These are phyloP conservation scores for Listronotus oregonensis DNA, from an alignment of 1,140 invertebrate species.

Conservation along the genomic window DNA sequence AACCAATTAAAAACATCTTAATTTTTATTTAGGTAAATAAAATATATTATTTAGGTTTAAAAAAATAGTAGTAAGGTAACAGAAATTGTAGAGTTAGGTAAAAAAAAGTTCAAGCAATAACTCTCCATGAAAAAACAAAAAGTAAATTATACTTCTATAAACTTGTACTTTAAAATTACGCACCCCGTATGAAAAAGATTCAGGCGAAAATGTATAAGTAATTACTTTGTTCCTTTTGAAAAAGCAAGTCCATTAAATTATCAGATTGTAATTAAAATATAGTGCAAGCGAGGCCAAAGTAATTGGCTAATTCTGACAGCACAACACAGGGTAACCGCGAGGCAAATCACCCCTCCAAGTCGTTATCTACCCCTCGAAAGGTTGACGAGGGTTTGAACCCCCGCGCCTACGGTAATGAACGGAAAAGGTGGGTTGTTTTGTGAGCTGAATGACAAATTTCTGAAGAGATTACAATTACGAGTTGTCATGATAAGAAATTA, in stretches of 20 bases:
- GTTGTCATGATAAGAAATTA: no score
- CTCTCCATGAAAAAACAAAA: no score
- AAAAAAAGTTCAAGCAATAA: no score
- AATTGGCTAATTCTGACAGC: conserved; percentile 54
- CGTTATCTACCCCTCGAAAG: conserved; percentile 32
- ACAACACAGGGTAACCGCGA: conserved; percentile 54
- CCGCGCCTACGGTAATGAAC: conserved; percentile 24
- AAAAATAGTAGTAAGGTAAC: no score
- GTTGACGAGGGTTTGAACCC: conserved; percentile 21
- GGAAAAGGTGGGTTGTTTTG: conserved; percentile 26
- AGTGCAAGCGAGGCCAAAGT: conserved; percentile 46
- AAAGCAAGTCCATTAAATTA: conserved; percentile 40
- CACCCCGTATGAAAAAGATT: not conserved
- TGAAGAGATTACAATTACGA: conserved; percentile 1
- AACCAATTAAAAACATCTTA: no score
- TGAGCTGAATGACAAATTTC: conserved; percentile 26
- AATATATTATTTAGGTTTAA: no score
- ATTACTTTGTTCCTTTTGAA: conserved; percentile 18
- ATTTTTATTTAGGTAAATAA: no score
- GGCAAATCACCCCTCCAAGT: conserved; percentile 48
- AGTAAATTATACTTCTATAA: no score
- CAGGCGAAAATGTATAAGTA: conserved; percentile 10
- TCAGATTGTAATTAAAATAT: conserved; percentile 54
- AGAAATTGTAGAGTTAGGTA: no score
- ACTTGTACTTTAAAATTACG: no score